Percentiles rank a stretch among this genome's conserved stretches.
phyloP scores from a whole-genome alignment of 2,888 invertebrate species.

The Pseudoips prasinana region DNA sequence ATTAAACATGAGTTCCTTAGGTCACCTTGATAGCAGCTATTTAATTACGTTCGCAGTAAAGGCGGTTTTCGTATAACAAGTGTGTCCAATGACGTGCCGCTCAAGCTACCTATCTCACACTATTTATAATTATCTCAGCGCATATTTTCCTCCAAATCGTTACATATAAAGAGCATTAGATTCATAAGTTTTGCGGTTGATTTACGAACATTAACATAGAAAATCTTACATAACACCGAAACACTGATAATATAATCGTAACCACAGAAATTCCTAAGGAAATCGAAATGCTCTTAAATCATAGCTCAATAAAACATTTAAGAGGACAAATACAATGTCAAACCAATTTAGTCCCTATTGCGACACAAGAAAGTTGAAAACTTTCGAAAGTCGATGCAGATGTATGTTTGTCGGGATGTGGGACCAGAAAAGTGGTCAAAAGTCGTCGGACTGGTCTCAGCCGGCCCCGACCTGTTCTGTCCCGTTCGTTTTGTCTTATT shows the following conservation, averaged over 20 bases:
- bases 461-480: slow-evolving; percentile 62
- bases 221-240: slow-evolving; percentile 30
- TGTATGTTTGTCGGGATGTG: slow-evolving; percentile 36
- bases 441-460: slow-evolving; percentile 66
- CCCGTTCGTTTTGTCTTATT: slow-evolving; percentile 73
- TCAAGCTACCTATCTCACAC: too few relatives aligned
- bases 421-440: slow-evolving; percentile 60
- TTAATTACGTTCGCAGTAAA: too few relatives aligned
- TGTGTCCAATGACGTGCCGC: too few relatives aligned
- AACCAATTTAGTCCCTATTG: slow-evolving; percentile 26
- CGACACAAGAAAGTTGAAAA: slow-evolving; percentile 27
- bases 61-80: too few relatives aligned
- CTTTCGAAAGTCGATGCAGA: slow-evolving; percentile 17
- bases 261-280: slow-evolving; percentile 72
- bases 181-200: slow-evolving; percentile 11
- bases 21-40: too few relatives aligned
- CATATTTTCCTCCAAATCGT: too few relatives aligned
- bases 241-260: slow-evolving; percentile 43
- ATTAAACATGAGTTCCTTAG: too few relatives aligned
- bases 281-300: slow-evolving; percentile 76
- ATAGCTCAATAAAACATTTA: slow-evolving; percentile 46
- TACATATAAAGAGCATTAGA: slow-evolving; percentile 5
- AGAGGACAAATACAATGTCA: slow-evolving; percentile 1
- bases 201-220: slow-evolving; percentile 9
- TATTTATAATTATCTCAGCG: too few relatives aligned